phyloP scores from a whole-genome alignment of 2,888 invertebrate species.

The Yponomeuta sedellus region DNA sequence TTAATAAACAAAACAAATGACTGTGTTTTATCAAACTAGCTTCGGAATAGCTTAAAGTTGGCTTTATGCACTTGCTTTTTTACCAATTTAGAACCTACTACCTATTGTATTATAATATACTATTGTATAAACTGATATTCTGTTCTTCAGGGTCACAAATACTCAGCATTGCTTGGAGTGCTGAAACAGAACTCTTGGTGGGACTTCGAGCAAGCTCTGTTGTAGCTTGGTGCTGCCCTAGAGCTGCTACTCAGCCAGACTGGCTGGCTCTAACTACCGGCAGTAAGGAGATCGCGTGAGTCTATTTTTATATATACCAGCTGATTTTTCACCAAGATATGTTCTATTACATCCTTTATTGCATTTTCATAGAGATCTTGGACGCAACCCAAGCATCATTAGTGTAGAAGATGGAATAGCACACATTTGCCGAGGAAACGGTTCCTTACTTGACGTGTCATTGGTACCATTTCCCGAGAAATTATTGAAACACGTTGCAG shows the following conservation, averaged over 20 bases:
- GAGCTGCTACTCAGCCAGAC: constrained; percentile 56
- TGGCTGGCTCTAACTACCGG: constrained; percentile 63
- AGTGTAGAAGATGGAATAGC: constrained; percentile 91
- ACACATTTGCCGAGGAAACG: constrained; percentile 91
- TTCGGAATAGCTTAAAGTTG: too few relatives aligned
- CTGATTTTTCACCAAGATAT: neutral
- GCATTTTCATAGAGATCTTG: constrained; percentile 82
- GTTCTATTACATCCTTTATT: neutral
- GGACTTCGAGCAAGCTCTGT: constrained; percentile 61
- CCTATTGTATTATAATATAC: too few relatives aligned
- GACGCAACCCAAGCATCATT: constrained; percentile 88
- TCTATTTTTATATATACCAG: constrained; percentile 16
- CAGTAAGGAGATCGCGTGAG: constrained; percentile 59
- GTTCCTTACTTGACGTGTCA: constrained; percentile 85
- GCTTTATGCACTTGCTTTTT: too few relatives aligned
- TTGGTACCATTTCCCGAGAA: constrained; percentile 83
- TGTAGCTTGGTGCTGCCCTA: constrained; percentile 68
- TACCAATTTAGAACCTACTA: too few relatives aligned
- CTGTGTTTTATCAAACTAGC: too few relatives aligned
- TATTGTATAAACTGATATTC: too few relatives aligned
- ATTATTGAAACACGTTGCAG: constrained; percentile 77
- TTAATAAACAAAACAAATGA: too few relatives aligned
- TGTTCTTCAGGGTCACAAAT: constrained; percentile 55
- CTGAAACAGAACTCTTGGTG: constrained; percentile 61
- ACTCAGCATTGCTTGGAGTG: constrained; percentile 63